These are phyloP conservation scores for Leucophenga montana DNA, from an alignment of 2,888 invertebrate genomes.

Conservation along the genomic window DNA sequence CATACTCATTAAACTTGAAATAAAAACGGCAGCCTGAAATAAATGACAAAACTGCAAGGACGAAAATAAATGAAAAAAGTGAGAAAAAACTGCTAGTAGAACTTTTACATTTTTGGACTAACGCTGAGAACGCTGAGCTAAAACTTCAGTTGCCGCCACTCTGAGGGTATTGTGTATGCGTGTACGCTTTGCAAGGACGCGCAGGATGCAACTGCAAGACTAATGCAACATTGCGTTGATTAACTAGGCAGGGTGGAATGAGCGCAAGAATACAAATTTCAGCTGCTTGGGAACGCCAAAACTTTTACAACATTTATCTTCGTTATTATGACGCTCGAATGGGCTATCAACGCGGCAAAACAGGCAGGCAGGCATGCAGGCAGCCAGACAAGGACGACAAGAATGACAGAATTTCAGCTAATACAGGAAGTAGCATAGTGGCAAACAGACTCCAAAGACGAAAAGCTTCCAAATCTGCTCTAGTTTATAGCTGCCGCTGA, in stretches of 20 bases:
- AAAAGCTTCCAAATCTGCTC: slow-evolving; percentile 35
- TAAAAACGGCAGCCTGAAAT: neutral
- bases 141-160: neutral
- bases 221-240: neutral
- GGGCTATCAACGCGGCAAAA: slow-evolving; percentile 53
- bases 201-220: neutral
- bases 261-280: neutral
- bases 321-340: slow-evolving; percentile 67
- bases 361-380: neutral
- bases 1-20: slow-evolving; percentile 26
- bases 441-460: slow-evolving; percentile 27
- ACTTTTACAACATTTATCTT: slow-evolving; percentile 63
- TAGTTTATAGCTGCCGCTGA: neutral
- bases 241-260: neutral
- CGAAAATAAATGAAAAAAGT: slow-evolving; percentile 2
- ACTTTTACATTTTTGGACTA: neutral
- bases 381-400: slow-evolving; percentile 29
- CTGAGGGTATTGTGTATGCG: too few relatives aligned
- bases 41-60: neutral
- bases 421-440: slow-evolving; percentile 37
- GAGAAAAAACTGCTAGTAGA: neutral
- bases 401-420: slow-evolving; percentile 47
- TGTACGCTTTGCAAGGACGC: neutral
- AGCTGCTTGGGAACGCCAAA: slow-evolving; percentile 34
- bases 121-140: neutral